Evolutionary conservation across 2,113 vertebrate species (phyloP).

Genomic region (Tor tambroides): DNA sequence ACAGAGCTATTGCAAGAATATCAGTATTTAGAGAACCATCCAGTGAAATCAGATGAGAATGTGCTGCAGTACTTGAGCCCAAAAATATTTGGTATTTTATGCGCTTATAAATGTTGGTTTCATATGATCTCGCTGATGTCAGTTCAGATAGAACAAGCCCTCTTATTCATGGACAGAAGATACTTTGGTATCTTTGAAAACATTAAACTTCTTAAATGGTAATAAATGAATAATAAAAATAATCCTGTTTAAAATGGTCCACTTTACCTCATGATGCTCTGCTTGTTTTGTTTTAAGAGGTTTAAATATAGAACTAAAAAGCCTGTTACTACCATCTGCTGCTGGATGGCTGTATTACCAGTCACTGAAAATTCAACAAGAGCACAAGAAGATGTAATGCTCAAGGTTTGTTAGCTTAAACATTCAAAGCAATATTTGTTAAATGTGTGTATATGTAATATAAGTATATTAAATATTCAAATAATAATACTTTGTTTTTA

Average conservation of each 20-base stretch:
- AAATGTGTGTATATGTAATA: background rate
- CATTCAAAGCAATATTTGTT: background rate
- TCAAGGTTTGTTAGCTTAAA: background rate
- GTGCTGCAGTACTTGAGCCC: background rate
- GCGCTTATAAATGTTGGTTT: background rate
- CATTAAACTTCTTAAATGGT: too few relatives aligned
- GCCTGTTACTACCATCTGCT: slow-evolving; percentile 36
- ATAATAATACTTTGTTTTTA: background rate
- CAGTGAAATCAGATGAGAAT: background rate
- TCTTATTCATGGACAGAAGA: background rate
- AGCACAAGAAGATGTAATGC: background rate
- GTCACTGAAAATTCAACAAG: background rate
- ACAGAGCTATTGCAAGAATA: background rate
- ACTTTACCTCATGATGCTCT: background rate
- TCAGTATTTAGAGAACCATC: background rate
- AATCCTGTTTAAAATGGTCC: too few relatives aligned
- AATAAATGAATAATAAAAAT: too few relatives aligned
- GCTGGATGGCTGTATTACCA: slow-evolving; percentile 13
- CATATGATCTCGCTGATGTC: background rate
- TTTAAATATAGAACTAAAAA: background rate
- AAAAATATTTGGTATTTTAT: background rate
- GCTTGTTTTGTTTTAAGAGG: background rate
- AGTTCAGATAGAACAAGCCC: background rate
- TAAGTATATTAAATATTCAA: background rate
- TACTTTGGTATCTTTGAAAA: background rate